Evolutionary conservation across 2,113 vertebrate species (phyloP), one percentile per base, ranked within the genome.

Genomic region (Cyprinodon brontotheroides): DNA sequence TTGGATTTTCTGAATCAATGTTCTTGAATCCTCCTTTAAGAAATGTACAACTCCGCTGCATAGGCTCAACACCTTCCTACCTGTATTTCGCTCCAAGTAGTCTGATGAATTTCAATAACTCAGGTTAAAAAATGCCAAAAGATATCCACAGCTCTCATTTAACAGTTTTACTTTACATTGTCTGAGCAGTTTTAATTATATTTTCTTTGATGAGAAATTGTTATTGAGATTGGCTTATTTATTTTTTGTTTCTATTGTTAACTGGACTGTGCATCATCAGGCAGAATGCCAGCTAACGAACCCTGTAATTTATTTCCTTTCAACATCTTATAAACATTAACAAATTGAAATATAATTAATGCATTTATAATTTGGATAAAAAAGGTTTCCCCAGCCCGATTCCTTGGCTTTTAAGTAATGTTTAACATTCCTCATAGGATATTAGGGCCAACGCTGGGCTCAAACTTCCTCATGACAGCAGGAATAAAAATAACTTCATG

Each of bases 401-500:
- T 11, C 43, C 64, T 43, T 40, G 40, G 61, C 59, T 70, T 73
- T 64, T 69, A n/a, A 10, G 10, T 50, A 62, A 15, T 71, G 50
- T 62, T 57, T 72, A 75, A 37, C 53, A 73, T 57, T 62, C 38
- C 48, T 78, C 14, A 53, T 3, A 14, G 38, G 60, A 77, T 74
- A 61, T 57, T 64, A 47, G 15, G 29, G 20, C 40, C 38, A 69
- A 37, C 7, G 72, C 40, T 29, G 14, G 15, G 68, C 76, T 69
- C 11, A 14, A 71, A 63, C 57, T 67, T 78, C 41, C 53, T 70
- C 12, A 72, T 61, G 82, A 77, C 67, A 64, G 53, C n/a, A 43
- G 4, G n/a, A 71, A 68, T 74, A 60, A 61, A 80, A 80, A 71
- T 71, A 74, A 48, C 61, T 41, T 40, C 11, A n/a, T 60, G 61